Base-by-base conservation (phyloP, 2,113 vertebrate genomes). In the Mormoops blainvillei region DNA sequence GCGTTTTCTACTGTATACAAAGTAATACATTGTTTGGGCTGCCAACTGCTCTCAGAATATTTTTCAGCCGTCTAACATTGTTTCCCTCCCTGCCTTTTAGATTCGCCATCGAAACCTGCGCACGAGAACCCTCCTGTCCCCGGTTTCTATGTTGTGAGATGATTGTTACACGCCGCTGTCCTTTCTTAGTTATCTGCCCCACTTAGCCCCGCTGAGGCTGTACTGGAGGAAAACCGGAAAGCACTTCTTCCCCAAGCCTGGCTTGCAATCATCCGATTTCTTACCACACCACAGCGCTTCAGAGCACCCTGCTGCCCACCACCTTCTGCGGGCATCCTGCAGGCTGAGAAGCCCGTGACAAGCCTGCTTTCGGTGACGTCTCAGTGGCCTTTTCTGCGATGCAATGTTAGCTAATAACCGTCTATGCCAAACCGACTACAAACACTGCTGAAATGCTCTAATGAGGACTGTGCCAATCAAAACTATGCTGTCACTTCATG, bases 231-330 rank as follows among this genome's bases (percentile, higher is more conserved):
- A 81, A 84, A 58, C 1, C 24, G 63, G 43, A 52, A 78, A 45
- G 12, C 28, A 70, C 67, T 94, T 91, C 26, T 63, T 67, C 45
- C 52, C 28, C 20, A 28, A 58, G 7, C 7, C 56, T 15, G 41
- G 31, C 12, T 94, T 63, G 3, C 8, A 54, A 52, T 70, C 45
- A 80, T 61, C 41, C 2, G 20, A 50, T 24, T 92, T 81, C 56
- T 54, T 38, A 24, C 33, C 91, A 45, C 26, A 33, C 15, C 45
- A 2, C 0, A 18, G 16, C 20, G 16, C 22, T 41, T 88, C n/a
- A 73, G 28, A 68, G n/a, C 1, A 52, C 50, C 11, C 26, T 52
- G 0, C 3, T 19, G 3, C 3, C 38, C 20, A 5, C 12, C 4
- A 8, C 45, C 41, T 38, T 74, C 13, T 50, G 28, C 7, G 61